Percentiles rank a stretch among this genome's conserved stretches.
phyloP scores from a whole-genome alignment of 2,113 vertebrate genomes.

The Scatophagus argus region DNA sequence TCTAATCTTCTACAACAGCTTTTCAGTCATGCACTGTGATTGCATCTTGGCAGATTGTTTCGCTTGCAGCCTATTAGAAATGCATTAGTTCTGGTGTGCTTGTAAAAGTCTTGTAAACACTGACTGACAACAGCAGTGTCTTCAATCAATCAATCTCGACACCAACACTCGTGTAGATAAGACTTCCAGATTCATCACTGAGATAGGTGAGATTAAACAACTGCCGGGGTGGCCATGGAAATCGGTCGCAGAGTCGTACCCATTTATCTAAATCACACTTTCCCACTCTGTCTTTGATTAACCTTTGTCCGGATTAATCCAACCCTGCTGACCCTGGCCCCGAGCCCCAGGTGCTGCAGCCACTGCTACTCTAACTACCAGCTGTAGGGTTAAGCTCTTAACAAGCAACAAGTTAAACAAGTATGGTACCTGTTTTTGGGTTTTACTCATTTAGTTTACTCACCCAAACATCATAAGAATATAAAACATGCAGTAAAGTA shows the following conservation, averaged over 20 bases:
- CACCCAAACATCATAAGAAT: not conserved
- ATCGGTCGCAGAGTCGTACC: constrained; percentile 47
- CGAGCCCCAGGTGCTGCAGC: constrained; percentile 28
- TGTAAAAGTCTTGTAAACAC: constrained; percentile 40
- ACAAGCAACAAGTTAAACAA: not conserved
- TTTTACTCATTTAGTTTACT: not conserved
- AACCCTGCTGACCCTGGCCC: constrained; percentile 56
- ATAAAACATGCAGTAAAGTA: not conserved
- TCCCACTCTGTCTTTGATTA: constrained; percentile 29
- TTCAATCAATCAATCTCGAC: constrained; percentile 56
- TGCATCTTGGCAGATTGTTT: constrained; percentile 20
- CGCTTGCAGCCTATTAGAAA: constrained; percentile 29
- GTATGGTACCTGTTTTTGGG: not conserved
- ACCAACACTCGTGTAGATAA: constrained; percentile 7
- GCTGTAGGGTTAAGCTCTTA: not conserved
- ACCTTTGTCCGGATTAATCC: constrained; percentile 57
- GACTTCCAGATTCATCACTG: constrained; percentile 24
- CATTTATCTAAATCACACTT: constrained; percentile 57
- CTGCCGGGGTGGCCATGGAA: constrained; percentile 16
- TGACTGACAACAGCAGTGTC: constrained; percentile 31
- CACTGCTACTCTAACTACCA: not conserved
- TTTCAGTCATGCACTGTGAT: constrained; percentile 1
- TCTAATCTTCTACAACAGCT: constrained; percentile 6
- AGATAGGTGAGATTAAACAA: constrained; percentile 39
- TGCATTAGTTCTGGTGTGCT: constrained; percentile 36